Evolutionary conservation across 2,113 vertebrate species (phyloP).

Genomic region (Nerophis ophidion): DNA sequence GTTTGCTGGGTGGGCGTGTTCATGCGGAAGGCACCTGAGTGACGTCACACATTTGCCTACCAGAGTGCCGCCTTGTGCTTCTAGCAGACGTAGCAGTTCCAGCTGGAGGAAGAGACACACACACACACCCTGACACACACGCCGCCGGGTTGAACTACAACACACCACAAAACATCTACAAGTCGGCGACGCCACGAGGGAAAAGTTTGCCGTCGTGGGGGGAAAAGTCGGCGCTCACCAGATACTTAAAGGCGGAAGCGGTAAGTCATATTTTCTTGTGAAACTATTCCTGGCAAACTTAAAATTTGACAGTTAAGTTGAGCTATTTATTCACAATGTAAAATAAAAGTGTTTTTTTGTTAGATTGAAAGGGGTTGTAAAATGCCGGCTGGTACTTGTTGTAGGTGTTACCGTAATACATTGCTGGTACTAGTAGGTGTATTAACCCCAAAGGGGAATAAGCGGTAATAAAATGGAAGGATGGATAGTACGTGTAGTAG

Average conservation of each 20-base stretch:
- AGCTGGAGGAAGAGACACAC: neutral
- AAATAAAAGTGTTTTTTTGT: neutral
- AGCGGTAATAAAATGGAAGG: too few relatives aligned
- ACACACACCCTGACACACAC: neutral
- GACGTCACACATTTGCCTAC: constrained; percentile 50
- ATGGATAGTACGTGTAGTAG: too few relatives aligned
- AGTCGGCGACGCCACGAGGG: neutral
- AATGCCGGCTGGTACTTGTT: neutral
- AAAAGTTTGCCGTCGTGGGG: neutral
- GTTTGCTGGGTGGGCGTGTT: neutral
- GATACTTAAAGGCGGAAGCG: constrained; percentile 16
- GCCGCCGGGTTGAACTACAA: neutral
- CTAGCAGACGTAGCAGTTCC: neutral
- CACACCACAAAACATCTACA: neutral
- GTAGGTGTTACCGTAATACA: neutral
- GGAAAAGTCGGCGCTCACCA: neutral
- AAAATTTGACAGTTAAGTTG: constrained; percentile 1
- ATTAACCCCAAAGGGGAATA: too few relatives aligned
- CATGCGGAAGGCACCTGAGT: constrained; percentile 50
- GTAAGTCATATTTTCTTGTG: constrained; percentile 23
- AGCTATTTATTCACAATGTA: too few relatives aligned
- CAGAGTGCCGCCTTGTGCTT: constrained; percentile 4
- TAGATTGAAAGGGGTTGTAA: too few relatives aligned
- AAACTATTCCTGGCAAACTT: neutral
- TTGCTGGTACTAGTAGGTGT: too few relatives aligned